A percentile compares a stretch with the other conserved stretches of the same genome.
These are phyloP conservation scores for Diadumene lineata DNA, from an alignment of 92 coral and sea anemone species.

Conservation along the genomic window DNA sequence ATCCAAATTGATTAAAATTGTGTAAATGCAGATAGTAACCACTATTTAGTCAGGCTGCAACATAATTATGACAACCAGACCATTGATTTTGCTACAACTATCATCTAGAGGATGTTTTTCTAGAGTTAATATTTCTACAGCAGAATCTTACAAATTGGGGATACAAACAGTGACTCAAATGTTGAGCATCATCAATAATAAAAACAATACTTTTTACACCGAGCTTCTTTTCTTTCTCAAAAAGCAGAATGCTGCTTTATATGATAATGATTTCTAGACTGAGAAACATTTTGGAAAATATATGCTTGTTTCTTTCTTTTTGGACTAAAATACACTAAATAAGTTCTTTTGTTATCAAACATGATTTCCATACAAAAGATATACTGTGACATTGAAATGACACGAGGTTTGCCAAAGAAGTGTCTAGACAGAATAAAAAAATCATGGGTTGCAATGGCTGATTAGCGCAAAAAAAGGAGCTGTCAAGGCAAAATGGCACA, in stretches of 20 bases:
- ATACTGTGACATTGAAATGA: not conserved
- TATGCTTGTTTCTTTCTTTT: constrained; percentile 73
- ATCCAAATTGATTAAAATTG: too few species aligned
- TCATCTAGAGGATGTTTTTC: not conserved
- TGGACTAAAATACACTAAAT: constrained; percentile 86
- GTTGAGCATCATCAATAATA: not conserved
- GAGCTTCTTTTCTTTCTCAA: not conserved
- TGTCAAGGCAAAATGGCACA: too few species aligned
- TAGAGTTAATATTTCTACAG: not conserved
- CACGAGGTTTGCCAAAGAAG: not conserved
- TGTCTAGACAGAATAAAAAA: not conserved
- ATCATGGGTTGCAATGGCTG: too few species aligned
- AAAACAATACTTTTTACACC: not conserved
- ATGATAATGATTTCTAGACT: constrained; percentile 8
- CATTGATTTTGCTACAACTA: too few species aligned
- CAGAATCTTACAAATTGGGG: not conserved
- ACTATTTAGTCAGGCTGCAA: not conserved
- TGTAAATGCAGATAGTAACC: not conserved
- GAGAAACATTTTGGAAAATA: constrained; percentile 84
- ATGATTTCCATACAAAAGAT: constrained; percentile 16
- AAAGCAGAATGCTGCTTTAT: not conserved
- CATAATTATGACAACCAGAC: not conserved
- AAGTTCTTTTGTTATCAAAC: constrained; percentile 54
- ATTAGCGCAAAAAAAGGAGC: too few species aligned
- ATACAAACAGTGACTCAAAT: not conserved